A percentile compares a stretch with the other conserved stretches of the same genome.
Conservation (phyloP, 53 echinoderm and acorn worm species). For the Paracentrotus lividus region DNA sequence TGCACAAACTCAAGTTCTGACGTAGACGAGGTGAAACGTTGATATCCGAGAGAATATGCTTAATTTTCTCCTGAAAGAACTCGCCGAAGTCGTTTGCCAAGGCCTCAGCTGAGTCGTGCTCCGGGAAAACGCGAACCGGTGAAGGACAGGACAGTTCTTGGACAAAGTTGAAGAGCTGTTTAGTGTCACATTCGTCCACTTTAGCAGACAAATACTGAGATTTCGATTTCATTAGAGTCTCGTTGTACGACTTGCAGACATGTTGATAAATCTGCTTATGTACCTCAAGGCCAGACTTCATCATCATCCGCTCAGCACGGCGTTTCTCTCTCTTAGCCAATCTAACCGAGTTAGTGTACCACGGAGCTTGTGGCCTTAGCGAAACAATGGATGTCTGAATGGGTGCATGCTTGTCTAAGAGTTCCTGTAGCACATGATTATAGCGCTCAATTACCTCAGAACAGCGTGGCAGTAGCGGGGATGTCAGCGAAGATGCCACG, state of each 20-base stretch:
- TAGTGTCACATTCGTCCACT: constrained; percentile 30
- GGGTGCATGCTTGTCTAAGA: neutral
- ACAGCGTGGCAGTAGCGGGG: neutral
- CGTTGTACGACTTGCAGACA: constrained; percentile 26
- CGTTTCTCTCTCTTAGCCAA: constrained; percentile 48
- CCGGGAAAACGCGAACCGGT: constrained; percentile 3
- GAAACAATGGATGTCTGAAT: neutral
- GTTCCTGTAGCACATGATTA: neutral
- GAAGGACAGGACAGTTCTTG: constrained; percentile 28
- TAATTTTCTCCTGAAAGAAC: neutral
- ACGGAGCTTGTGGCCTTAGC: constrained; percentile 54
- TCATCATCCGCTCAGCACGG: constrained; percentile 53
- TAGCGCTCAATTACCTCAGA: constrained; percentile 25
- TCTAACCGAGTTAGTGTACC: constrained; percentile 40
- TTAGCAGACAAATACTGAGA: neutral
- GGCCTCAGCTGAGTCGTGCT: constrained; percentile 45
- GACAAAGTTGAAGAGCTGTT: constrained; percentile 24
- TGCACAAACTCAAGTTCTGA: neutral
- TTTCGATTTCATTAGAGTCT: constrained; percentile 22
- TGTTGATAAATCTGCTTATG: constrained; percentile 67
- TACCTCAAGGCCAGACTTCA: constrained; percentile 55
- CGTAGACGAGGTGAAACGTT: neutral
- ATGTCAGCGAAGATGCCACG: neutral
- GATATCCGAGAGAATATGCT: neutral
- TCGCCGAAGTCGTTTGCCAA: neutral